Evolutionary conservation across 1,140 invertebrate species (phyloP), one percentile per base, ranked within the genome.

Genomic region (Orchestia grillus): DNA sequence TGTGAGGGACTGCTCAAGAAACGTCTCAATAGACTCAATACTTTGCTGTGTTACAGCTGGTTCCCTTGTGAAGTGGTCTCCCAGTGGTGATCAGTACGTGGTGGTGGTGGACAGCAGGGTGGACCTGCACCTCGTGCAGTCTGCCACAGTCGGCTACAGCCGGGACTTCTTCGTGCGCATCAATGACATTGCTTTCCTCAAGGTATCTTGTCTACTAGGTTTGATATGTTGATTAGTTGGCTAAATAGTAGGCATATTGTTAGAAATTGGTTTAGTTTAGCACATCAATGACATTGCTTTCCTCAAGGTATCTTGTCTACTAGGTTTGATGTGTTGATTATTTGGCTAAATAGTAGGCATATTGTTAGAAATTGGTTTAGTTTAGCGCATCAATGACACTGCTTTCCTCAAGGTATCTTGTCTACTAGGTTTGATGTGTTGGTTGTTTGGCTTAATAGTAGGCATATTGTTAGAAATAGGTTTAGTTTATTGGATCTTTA

Each of bases 71-170:
- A 95, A 97, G 62, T 98, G 98, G 98, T 98, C 97, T 6, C 98
- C 98, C 28, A 97, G 98, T 97, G 99, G 98, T 36, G 97, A 98
- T 41, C 98, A 98, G 96, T 99, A 99, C 97, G 98, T 98, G 6
- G 97, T 99, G 40, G 98, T 98, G 77, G 98, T 98, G 77, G 98
- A 98, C 88, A 98, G 98, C 96, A 98, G 97, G 97, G 97, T 99
- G 6, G 98, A 99, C 97, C 97, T 99, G 42, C 99, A 99, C 98
- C 98, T 98, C 47, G 98, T 99, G 19, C 98, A 98, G 97, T 98
- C 98, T 95, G 98, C 97, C 0, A 97, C 97, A 87, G 96, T 97
- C 28, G 95, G 97, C 16, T 97, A 97, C 95, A 96, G 97, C 19
- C 96, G 97, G 87, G 96, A 96, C 87, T 96, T 96, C 92, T 94